phyloP scores from a whole-genome alignment of 2,888 invertebrate species.

The Chesias legatella region DNA sequence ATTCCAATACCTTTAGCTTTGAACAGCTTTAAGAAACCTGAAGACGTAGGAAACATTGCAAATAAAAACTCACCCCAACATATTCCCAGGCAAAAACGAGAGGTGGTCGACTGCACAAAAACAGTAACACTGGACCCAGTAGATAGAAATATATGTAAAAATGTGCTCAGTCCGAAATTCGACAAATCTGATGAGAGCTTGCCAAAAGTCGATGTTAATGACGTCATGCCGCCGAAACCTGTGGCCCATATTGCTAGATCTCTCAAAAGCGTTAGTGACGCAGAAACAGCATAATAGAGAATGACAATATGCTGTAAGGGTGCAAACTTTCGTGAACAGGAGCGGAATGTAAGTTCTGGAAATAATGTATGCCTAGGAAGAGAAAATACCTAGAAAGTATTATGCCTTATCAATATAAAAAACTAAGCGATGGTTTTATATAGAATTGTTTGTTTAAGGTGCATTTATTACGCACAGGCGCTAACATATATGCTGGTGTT shows the following conservation, averaged over 20 bases:
- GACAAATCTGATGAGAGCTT: conserved; percentile 2
- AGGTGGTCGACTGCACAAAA: conserved; percentile 57
- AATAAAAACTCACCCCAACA: conserved; percentile 1
- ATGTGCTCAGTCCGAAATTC: conserved; percentile 20
- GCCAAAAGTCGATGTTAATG: conserved; percentile 30
- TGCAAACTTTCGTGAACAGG: too few relatives aligned
- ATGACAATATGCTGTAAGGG: conserved; percentile 1
- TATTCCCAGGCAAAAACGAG: conserved; percentile 51
- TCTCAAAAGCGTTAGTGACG: conserved; percentile 54
- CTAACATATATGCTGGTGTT: too few relatives aligned
- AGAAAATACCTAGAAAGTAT: too few relatives aligned
- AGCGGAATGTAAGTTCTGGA: too few relatives aligned
- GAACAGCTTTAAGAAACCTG: conserved; percentile 26
- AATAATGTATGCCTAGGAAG: too few relatives aligned
- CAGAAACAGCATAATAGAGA: conserved; percentile 32
- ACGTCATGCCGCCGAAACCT: conserved; percentile 41
- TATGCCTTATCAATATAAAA: too few relatives aligned
- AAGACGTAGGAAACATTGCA: conserved; percentile 1
- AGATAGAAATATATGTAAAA: conserved; percentile 55
- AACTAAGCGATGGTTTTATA: too few relatives aligned
- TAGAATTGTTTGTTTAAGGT: too few relatives aligned
- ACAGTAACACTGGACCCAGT: conserved; percentile 43
- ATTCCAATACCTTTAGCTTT: conserved; percentile 51
- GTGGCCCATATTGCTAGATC: conserved; percentile 56
- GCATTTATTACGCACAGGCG: too few relatives aligned